Percentiles rank a stretch among this genome's conserved stretches.
Conservation (phyloP, 2,113 vertebrate genomes). For the Boulengeromyrus knoepffleri region DNA sequence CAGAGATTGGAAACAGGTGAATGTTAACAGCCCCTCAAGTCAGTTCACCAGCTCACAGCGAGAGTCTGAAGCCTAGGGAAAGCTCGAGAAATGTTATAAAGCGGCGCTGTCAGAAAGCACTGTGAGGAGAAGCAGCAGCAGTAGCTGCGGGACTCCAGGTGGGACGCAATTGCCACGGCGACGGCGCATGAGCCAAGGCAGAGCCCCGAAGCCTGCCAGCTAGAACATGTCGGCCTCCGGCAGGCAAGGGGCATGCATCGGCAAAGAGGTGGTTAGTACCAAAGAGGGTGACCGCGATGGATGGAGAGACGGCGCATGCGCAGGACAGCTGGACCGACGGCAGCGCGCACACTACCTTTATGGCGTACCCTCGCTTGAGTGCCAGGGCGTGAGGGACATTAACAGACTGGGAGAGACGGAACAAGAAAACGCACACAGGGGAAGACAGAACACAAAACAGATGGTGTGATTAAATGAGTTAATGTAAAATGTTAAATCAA, state of each 20-base stretch:
- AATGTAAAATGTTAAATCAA: constrained; percentile 49
- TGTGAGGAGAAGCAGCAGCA: neutral
- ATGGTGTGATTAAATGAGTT: constrained; percentile 74
- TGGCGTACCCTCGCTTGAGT: constrained; percentile 89
- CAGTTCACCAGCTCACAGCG: neutral
- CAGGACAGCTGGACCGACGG: constrained; percentile 42
- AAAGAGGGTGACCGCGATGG: constrained; percentile 21
- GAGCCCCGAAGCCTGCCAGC: neutral
- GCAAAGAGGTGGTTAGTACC: constrained; percentile 42
- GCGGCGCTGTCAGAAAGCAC: neutral
- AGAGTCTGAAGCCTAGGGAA: neutral
- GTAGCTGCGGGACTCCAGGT: neutral
- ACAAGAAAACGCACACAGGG: constrained; percentile 47
- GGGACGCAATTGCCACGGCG: neutral
- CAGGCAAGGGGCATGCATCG: constrained; percentile 45
- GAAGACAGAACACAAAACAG: constrained; percentile 60
- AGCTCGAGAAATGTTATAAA: constrained; percentile 2
- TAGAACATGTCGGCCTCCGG: constrained; percentile 22
- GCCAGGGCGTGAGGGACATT: constrained; percentile 94
- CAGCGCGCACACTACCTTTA: constrained; percentile 88
- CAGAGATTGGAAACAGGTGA: neutral
- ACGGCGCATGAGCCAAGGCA: neutral
- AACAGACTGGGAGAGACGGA: constrained; percentile 78
- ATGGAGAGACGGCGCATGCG: constrained; percentile 57
- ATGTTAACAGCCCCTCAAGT: neutral